A percentile compares a stretch with the other conserved stretches of the same genome.
Conservation (phyloP, 2,888 invertebrate genomes). For the Eristalis arbustorum region DNA sequence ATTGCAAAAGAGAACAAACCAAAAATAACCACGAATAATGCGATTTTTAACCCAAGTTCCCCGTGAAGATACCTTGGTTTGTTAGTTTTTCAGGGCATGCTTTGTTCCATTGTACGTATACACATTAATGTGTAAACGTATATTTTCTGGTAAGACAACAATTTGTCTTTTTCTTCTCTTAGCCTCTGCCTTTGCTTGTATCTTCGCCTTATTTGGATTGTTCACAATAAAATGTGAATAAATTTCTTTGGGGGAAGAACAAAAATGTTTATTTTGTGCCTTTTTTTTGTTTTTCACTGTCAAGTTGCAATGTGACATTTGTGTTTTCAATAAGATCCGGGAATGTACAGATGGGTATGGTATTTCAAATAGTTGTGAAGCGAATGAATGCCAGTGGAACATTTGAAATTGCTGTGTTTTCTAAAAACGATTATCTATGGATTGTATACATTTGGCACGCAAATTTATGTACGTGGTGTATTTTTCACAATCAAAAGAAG, state of each 20-base stretch:
- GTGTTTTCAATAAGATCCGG: background rate
- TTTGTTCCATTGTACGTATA: constrained; percentile 4
- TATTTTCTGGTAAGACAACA: background rate
- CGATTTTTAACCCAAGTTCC: constrained; percentile 35
- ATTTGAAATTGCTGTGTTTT: background rate
- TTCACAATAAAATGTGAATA: background rate
- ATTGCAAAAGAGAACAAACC: constrained; percentile 15
- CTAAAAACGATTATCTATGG: background rate
- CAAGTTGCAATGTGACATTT: background rate
- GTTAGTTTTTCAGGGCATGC: constrained; percentile 25
- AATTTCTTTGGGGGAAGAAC: background rate
- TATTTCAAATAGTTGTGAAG: background rate
- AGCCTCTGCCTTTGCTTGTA: background rate
- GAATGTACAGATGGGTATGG: background rate
- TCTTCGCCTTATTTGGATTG: background rate
- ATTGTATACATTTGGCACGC: background rate
- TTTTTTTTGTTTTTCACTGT: background rate
- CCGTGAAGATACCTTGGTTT: background rate
- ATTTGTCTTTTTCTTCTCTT: background rate
- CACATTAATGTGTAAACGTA: background rate
- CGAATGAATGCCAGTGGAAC: background rate
- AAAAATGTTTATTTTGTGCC: background rate
- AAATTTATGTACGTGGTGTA: background rate
- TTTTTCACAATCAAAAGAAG: background rate
- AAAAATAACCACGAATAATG: constrained; percentile 17